Conservation (phyloP, 2,797 vertebrate genomes). For the Molossus molossus region DNA sequence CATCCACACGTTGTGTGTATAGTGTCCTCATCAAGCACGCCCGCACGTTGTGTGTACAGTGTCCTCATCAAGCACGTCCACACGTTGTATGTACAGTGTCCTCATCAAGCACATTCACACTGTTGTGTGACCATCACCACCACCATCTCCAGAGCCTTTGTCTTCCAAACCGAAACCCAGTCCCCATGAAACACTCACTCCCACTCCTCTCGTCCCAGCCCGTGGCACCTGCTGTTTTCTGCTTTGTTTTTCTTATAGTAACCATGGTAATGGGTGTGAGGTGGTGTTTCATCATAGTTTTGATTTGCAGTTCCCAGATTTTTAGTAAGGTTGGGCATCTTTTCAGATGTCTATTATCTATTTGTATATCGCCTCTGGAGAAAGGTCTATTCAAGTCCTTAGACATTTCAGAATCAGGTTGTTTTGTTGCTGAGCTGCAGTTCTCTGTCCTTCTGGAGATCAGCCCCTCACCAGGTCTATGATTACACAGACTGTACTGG, state of each 20-base stretch:
- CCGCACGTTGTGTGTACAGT: too few species aligned
- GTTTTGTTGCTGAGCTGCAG: background rate
- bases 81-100: background rate
- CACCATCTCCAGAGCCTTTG: background rate
- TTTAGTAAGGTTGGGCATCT: too few species aligned
- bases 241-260: background rate
- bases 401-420: background rate
- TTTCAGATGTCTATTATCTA: too few species aligned
- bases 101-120: too few species aligned
- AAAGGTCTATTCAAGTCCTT: background rate
- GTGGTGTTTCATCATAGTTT: too few species aligned
- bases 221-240: background rate
- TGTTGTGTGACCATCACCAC: too few species aligned
- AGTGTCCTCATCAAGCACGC: background rate
- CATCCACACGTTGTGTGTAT: too few species aligned
- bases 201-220: background rate
- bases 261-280: background rate
- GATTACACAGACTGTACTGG: background rate
- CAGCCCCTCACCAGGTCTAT: background rate
- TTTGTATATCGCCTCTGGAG: background rate
- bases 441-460: background rate
- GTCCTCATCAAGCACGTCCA: background rate
- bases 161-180: background rate
- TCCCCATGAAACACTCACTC: background rate
- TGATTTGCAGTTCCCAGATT: too few species aligned